phyloP scores from a whole-genome alignment of 2,797 vertebrate genomes.

The Coregonus sp. region DNA sequence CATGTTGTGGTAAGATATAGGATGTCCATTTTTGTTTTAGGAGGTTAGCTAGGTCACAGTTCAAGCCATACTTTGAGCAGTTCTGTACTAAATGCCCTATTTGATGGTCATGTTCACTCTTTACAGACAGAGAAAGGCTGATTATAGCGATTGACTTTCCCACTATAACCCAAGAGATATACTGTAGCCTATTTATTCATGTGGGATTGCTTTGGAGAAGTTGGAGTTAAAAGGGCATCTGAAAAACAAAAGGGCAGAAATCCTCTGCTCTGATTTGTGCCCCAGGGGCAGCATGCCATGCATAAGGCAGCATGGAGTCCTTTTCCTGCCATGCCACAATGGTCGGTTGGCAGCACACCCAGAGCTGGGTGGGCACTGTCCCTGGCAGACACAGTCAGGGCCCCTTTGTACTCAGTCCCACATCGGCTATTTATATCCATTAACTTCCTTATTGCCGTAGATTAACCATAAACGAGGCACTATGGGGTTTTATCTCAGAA shows the following conservation, averaged over 20 bases:
- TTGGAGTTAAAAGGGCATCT: constrained; percentile 21
- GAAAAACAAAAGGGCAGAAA: constrained; percentile 20
- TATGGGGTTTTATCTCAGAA: neutral
- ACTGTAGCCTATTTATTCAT: neutral
- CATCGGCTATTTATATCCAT: constrained; percentile 31
- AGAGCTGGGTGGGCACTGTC: constrained; percentile 13
- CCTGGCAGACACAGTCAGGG: constrained; percentile 14
- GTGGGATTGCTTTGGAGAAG: constrained; percentile 10
- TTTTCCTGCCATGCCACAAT: constrained; percentile 9
- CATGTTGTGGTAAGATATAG: neutral
- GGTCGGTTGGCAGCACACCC: constrained; percentile 24
- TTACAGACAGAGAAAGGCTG: no score
- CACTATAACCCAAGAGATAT: neutral
- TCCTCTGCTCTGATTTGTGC: constrained; percentile 28
- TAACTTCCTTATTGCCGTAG: constrained; percentile 21
- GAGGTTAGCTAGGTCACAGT: neutral
- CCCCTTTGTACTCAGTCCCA: constrained; percentile 14
- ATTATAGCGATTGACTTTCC: neutral
- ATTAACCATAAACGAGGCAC: constrained; percentile 1
- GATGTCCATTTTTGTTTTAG: neutral
- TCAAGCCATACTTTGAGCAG: neutral
- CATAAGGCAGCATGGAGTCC: neutral
- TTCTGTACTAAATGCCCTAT: neutral
- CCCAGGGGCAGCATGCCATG: constrained; percentile 14
- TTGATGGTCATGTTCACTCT: neutral